Evolutionary conservation across 2,888 invertebrate genomes (phyloP), one percentile per base, ranked within the genome.

Genomic region (Fragum sueziense): DNA sequence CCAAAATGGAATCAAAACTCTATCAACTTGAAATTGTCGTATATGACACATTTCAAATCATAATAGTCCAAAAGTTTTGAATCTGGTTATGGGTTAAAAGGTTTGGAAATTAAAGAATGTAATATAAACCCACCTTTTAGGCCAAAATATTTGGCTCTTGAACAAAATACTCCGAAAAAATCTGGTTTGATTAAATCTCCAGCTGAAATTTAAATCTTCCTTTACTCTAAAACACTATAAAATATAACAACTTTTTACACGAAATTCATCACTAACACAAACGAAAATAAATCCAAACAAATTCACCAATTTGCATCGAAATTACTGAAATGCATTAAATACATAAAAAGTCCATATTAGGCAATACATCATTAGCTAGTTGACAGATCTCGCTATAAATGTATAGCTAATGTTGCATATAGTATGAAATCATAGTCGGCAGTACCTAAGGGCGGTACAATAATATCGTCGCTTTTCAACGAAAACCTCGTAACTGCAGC

Each of bases 321-420:
- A 65, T 65, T 41, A 41, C 41, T 41, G 37, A 65, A 65, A 65
- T 65, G 65, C 37, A 65, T 65, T 65, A 25, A 41, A 65, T 65
- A 37, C 47, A 22, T 65, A 33, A 37, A 27, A 22, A 27, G 47
- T 22, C 65, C 65, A 20, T 25, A 65, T 34, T 65, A 65, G 65
- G 65, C 14, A 25, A 65, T 65, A 37, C 65, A 65, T 65, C 41
- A 34, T 65, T 34, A 22, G 25, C 2, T 27, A 41, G 37, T 3
- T 41, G 65, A 33, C 65, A 41, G 65, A 3, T 20, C 47, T 47
- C 14, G 47, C n/a, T 27, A 27, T 37, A 65, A 65, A 65, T 65
- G 41, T 65, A 41, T 14, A 62, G n/a, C 37, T 65, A 65, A 65
- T 65, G 41, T 33, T 65, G 65, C 34, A 65, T 65, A 41, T 65